These are phyloP conservation scores for Agelaius tricolor DNA, from an alignment of 2,113 vertebrate species.

Conservation along the genomic window DNA sequence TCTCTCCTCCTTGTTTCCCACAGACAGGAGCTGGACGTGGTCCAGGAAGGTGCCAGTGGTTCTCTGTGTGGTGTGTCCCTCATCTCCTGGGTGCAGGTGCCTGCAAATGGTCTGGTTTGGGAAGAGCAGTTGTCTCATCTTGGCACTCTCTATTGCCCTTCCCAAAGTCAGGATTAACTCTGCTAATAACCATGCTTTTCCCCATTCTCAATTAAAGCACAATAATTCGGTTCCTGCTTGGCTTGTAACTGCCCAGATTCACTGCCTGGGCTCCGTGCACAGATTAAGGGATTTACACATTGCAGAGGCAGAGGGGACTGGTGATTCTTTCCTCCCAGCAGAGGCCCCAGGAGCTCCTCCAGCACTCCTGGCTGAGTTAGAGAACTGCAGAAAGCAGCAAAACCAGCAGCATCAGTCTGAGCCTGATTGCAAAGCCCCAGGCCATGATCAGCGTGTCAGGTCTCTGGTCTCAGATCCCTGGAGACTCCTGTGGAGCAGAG, in stretches of 20 bases:
- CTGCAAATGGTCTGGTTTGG: neutral
- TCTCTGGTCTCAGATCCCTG: rapidly evolving
- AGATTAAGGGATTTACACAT: neutral
- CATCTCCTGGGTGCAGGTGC: rapidly evolving
- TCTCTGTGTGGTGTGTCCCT: neutral
- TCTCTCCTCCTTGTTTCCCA: neutral
- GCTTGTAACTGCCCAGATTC: neutral
- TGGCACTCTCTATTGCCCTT: neutral
- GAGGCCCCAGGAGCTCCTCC: neutral
- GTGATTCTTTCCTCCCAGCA: neutral
- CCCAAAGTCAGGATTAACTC: neutral
- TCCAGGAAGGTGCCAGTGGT: neutral
- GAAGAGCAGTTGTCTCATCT: neutral
- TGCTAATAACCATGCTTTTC: neutral
- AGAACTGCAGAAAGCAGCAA: neutral
- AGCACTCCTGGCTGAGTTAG: neutral
- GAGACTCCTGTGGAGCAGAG: neutral
- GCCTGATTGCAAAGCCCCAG: neutral
- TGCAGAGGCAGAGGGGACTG: neutral
- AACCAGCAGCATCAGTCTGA: neutral
- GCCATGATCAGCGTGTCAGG: rapidly evolving
- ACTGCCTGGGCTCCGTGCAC: neutral
- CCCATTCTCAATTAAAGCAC: neutral
- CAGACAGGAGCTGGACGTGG: neutral
- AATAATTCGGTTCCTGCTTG: neutral